phyloP scores from a whole-genome alignment of 2,797 vertebrate species.

The Dermochelys coriacea region DNA sequence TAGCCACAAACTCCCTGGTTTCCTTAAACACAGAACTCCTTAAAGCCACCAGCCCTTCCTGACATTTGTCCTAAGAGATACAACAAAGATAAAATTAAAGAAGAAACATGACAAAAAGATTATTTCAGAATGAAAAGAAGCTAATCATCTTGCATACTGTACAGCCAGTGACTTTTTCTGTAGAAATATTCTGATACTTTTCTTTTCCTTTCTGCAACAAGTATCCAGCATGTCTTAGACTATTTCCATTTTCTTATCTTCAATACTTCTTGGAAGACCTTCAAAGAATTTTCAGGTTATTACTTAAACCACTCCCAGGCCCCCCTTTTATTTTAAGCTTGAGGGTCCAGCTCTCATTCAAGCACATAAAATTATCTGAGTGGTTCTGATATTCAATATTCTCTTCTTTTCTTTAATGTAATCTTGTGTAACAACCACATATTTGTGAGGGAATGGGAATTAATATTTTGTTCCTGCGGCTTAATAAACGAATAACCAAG shows the following conservation, averaged over 20 bases:
- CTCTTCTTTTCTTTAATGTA: slow-evolving; percentile 24
- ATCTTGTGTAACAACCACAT: slow-evolving; percentile 27
- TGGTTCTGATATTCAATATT: slow-evolving; percentile 32
- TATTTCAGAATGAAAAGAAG: background rate
- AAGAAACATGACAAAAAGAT: background rate
- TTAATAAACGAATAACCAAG: slow-evolving; percentile 5
- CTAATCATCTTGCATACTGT: background rate
- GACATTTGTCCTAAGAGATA: background rate
- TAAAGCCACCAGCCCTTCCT: background rate
- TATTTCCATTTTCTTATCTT: slow-evolving; percentile 5
- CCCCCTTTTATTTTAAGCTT: background rate
- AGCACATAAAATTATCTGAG: slow-evolving; percentile 5
- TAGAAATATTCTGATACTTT: rapidly evolving
- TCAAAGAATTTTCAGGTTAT: background rate
- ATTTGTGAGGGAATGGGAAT: background rate
- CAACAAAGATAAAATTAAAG: background rate
- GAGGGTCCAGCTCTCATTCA: slow-evolving; percentile 32
- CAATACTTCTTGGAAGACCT: background rate
- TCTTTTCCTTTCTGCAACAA: background rate
- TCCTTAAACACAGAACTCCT: background rate
- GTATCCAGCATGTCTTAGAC: background rate
- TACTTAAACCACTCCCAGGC: background rate
- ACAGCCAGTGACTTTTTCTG: background rate
- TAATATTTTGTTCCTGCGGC: background rate
- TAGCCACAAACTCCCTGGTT: background rate